Evolutionary conservation across 2,113 vertebrate genomes (phyloP), one percentile per base, ranked within the genome.

Genomic region (Chaetura pelagica): DNA sequence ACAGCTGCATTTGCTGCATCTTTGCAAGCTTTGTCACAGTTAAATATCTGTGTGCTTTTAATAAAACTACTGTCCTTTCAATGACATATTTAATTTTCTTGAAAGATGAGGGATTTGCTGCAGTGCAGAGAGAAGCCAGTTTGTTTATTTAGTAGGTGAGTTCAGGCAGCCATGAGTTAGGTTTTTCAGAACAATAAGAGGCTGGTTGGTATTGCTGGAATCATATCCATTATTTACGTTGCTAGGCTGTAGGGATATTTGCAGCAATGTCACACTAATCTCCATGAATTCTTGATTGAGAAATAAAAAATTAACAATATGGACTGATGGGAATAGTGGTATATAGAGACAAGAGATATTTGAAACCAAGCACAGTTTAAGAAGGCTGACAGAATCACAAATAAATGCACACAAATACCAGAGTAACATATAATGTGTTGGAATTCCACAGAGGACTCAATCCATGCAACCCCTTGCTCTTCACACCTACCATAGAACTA

Each of bases 301-400:
- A 81, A 92, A 97, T 97, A 87, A 97, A 97, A 96, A 97, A 96
- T 94, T 95, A 95, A 97, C 84, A 34, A 7, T 94, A 94, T 87
- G 77, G 81, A 94, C 80, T 94, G 90, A 61, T 61, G 91, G 66
- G 55, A 93, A 21, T 54, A 9, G 78, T 76, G 86, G 72, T 68
- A 57, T 71, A 44, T 29, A 46, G 84, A 93, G 86, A 89, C 55
- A 44, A 92, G 7, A 92, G 7, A 64, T 10, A 63, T 55, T 96
- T 91, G 29, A 46, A 89, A 90, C 69, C 68, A n/a, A 35, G 40
- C n/a, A 12, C 12, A 2, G 35, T 18, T 32, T 24, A 17, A 63
- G 63, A n/a, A 23, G 42, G 27, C 49, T 64, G 20, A 35, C n/a
- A 66, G 61, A 11, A 21, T 4, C 78, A 59, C 58, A 69, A 84